These are phyloP conservation scores for Labia minor DNA, from an alignment of 2,888 invertebrate species.

Conservation along the genomic window DNA sequence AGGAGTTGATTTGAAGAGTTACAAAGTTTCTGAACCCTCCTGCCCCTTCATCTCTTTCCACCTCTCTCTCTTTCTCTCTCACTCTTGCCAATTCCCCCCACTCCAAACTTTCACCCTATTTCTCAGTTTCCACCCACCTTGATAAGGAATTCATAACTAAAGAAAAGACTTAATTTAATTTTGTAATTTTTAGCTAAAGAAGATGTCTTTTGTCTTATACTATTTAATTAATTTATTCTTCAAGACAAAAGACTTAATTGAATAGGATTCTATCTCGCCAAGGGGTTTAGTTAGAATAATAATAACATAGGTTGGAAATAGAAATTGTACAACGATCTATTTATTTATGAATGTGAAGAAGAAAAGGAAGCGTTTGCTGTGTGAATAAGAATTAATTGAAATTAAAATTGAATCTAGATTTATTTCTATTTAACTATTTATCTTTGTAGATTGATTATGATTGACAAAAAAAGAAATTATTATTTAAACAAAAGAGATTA, in stretches of 20 bases:
- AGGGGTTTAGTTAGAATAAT: conserved; percentile 8
- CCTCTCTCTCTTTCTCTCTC: neutral
- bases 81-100: neutral
- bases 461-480: too few relatives aligned
- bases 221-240: conserved; percentile 13
- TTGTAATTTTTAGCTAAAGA: neutral
- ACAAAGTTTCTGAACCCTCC: neutral
- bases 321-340: neutral
- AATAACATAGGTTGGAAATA: conserved; percentile 5
- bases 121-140: neutral
- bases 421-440: too few relatives aligned
- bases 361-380: too few relatives aligned
- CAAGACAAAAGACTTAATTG: conserved; percentile 1
- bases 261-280: neutral
- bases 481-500: too few relatives aligned
- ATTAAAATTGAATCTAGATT: too few relatives aligned
- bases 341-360: neutral
- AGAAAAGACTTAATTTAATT: conserved; percentile 13
- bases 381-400: too few relatives aligned
- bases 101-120: neutral
- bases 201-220: conserved; percentile 13
- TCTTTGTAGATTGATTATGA: too few relatives aligned
- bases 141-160: conserved; percentile 4
- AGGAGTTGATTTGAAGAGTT: conserved; percentile 7
- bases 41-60: neutral